These are phyloP conservation scores for Cottus gobio DNA, from an alignment of 2,113 vertebrate species.

Conservation along the genomic window DNA sequence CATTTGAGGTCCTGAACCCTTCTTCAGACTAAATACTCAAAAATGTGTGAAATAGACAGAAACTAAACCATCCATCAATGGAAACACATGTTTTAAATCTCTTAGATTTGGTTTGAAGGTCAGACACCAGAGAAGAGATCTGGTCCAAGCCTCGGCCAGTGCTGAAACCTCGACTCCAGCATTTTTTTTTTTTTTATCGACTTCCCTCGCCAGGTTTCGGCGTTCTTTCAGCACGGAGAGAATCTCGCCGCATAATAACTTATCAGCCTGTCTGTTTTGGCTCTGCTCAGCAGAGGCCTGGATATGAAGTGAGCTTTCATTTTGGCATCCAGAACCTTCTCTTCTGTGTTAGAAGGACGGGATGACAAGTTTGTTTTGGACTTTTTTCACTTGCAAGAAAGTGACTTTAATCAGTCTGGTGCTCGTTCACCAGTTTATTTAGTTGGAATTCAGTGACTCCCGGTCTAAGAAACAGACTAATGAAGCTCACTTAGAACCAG, in stretches of 20 bases:
- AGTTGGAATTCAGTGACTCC: not conserved
- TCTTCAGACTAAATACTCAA: not conserved
- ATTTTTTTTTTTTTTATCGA: not conserved
- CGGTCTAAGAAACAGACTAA: not conserved
- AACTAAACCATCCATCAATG: not conserved
- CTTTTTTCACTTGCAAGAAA: conserved; percentile 11
- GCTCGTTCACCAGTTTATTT: not conserved
- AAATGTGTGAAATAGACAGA: not conserved
- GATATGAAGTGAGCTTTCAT: conserved; percentile 27
- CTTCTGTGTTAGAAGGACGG: conserved; percentile 13
- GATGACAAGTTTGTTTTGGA: conserved; percentile 36
- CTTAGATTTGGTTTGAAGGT: not conserved
- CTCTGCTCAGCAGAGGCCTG: conserved; percentile 38
- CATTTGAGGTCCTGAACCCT: not conserved
- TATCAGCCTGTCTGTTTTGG: conserved; percentile 86
- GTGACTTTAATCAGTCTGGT: not conserved
- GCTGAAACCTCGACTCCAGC: conserved; percentile 15
- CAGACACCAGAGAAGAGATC: conserved; percentile 3
- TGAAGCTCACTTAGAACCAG: not conserved
- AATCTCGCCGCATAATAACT: conserved; percentile 30
- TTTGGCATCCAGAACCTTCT: conserved; percentile 2
- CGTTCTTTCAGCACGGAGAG: conserved; percentile 12
- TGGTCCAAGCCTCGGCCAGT: not conserved
- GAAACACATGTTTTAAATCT: not conserved
- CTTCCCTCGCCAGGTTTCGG: conserved; percentile 6